Conservation (phyloP, 1,140 invertebrate genomes). For the Anoplophora glabripennis region DNA sequence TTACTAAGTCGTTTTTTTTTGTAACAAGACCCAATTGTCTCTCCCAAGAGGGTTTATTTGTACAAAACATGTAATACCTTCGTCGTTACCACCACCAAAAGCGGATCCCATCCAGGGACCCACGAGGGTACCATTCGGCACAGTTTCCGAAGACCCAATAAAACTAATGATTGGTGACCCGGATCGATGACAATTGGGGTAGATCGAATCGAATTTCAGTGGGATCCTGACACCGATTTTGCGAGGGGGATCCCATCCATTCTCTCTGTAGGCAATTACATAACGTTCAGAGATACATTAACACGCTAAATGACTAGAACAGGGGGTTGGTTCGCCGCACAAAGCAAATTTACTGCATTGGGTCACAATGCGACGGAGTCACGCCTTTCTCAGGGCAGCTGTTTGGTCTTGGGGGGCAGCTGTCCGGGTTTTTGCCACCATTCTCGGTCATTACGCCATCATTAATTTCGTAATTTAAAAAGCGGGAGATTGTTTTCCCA, state of each 20-base stretch:
- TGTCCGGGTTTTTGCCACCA: slow-evolving; percentile 20
- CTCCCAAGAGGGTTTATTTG: too few species aligned
- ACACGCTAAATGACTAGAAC: background rate
- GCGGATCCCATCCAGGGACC: background rate
- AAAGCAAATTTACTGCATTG: background rate
- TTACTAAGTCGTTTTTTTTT: too few species aligned
- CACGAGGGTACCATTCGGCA: too few species aligned
- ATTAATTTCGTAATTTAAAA: slow-evolving; percentile 1
- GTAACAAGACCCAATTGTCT: too few species aligned
- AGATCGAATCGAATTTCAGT: slow-evolving; percentile 8
- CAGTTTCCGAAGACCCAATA: background rate
- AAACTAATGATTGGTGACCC: slow-evolving; percentile 1
- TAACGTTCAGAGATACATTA: slow-evolving; percentile 24
- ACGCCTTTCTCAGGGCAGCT: slow-evolving; percentile 14
- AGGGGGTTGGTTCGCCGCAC: slow-evolving; percentile 5
- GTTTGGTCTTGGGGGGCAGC: slow-evolving; percentile 17
- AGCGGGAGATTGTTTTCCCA: background rate
- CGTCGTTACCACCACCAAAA: background rate
- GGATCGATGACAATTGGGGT: slow-evolving; percentile 1
- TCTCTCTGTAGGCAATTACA: slow-evolving; percentile 17
- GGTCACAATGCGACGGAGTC: slow-evolving; percentile 5
- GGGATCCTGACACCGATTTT: slow-evolving; percentile 11
- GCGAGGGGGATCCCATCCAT: background rate
- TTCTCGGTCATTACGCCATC: background rate
- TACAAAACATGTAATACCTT: too few species aligned